Base-by-base conservation (phyloP, 2,888 invertebrate species). In the Gari tellinella region DNA sequence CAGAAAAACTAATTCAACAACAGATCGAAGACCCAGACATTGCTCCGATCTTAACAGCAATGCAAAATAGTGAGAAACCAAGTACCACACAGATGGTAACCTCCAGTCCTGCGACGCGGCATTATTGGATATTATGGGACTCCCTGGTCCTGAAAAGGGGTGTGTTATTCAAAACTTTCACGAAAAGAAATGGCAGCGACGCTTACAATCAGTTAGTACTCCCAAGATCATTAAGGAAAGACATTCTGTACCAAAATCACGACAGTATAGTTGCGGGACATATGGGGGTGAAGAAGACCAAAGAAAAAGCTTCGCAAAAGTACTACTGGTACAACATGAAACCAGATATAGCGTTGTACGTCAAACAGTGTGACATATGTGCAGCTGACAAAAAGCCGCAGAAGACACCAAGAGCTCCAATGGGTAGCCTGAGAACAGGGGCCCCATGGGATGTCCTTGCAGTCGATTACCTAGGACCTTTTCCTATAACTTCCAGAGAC, bases 351-450 rank as follows among this genome's bases (percentile, higher is more conserved):
- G 23, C 17, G 12, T 2, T 52, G 4, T 57, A 52, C 15, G 41
- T 66, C 12, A n/a, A 23, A 25, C 4, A 38, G 12, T 72, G 70
- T 53, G 55, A 60, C 19, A 40, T 21, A 15, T 74, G 72, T 66
- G 64, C 60, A 12, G 31, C 43, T n/a, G 55, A 41, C n/a, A 76
- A 76, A 41, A 51, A 26, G 10, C 58, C 64, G 3, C 4, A 17
- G n/a, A 62, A 58, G 17, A 25, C 37, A 21, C 49, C 61, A 1
- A 57, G n/a, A 31, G 66, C 70, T 15, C 62, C 58, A 23, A 31
- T 61, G 48, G 51, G 65, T 12, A 7, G 98, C 97, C 89, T 96
- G 95, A 25, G 97, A 95, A 93, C 98, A 97, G 87, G 96, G 95
- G 15, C 52, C 21, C 65, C 74, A 21, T 26, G 72, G 48, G 69